phyloP scores from a whole-genome alignment of 2,113 vertebrate genomes.

The Sylvia atricapilla region DNA sequence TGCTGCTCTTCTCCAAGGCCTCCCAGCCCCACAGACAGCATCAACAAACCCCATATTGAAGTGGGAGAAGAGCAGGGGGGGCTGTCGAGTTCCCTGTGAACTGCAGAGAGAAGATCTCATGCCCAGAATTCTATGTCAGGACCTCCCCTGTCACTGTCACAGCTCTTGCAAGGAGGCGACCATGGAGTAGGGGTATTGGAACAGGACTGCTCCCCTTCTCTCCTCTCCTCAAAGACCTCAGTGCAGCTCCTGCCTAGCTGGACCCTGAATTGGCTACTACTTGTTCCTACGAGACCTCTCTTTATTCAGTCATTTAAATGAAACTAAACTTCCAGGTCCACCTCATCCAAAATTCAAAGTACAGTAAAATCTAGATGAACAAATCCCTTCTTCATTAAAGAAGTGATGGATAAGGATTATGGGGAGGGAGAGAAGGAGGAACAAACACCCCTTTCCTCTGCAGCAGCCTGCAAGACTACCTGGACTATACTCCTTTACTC shows the following conservation, averaged over 20 bases:
- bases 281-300: neutral
- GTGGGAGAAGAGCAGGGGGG: neutral
- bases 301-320: neutral
- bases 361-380: neutral
- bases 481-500: neutral
- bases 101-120: neutral
- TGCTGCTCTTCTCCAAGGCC: neutral
- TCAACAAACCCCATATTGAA: accelerated
- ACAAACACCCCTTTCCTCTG: neutral
- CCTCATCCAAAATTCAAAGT: neutral
- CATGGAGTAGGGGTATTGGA: neutral
- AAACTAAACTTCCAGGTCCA: neutral
- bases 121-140: neutral
- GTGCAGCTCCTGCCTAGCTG: neutral
- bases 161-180: accelerated
- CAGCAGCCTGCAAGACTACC: neutral
- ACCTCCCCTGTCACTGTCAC: neutral
- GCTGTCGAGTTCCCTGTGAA: accelerated
- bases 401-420: too few relatives aligned
- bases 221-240: neutral
- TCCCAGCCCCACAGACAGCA: accelerated
- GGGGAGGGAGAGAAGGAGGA: too few relatives aligned
- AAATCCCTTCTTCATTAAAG: neutral
- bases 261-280: neutral
- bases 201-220: neutral